Conservation (phyloP, 2,888 invertebrate species). For the Alentia gelatinosa region DNA sequence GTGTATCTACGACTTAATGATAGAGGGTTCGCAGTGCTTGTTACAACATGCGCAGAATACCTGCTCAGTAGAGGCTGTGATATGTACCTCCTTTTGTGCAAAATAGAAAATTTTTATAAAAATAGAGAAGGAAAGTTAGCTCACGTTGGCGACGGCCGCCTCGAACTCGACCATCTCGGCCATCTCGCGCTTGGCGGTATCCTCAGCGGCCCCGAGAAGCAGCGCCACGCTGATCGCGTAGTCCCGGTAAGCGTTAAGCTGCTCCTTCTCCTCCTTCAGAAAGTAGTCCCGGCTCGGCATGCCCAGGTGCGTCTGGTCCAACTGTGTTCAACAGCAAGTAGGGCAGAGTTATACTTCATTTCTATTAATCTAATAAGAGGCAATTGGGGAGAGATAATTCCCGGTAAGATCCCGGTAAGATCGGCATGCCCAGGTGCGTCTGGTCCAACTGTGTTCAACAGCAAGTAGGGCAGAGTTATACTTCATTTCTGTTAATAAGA, state of each 20-base stretch:
- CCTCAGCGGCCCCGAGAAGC: slow-evolving; percentile 89
- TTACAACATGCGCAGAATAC: too few species aligned
- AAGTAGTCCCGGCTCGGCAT: slow-evolving; percentile 85
- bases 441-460: slow-evolving; percentile 98
- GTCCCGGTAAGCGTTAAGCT: slow-evolving; percentile 89
- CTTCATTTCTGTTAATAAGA: too few species aligned
- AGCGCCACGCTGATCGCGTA: slow-evolving; percentile 94
- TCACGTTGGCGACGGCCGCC: slow-evolving; percentile 93
- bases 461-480: too few species aligned
- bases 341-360: too few species aligned
- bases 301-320: slow-evolving; percentile 94
- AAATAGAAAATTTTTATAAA: too few species aligned
- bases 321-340: slow-evolving; percentile 83
- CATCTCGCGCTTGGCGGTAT: slow-evolving; percentile 84
- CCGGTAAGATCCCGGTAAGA: too few species aligned
- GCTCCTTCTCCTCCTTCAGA: slow-evolving; percentile 71
- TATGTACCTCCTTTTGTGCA: too few species aligned
- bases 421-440: slow-evolving; percentile 90
- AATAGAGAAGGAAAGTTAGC: too few species aligned
- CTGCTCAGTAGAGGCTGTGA: too few species aligned
- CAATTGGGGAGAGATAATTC: too few species aligned
- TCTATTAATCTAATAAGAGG: not conserved
- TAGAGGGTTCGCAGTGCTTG: too few species aligned
- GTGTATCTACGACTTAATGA: too few species aligned
- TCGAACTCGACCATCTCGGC: slow-evolving; percentile 91